Evolutionary conservation across 2,888 invertebrate genomes (phyloP).

Genomic region (Scelioninae gen. 1): DNA sequence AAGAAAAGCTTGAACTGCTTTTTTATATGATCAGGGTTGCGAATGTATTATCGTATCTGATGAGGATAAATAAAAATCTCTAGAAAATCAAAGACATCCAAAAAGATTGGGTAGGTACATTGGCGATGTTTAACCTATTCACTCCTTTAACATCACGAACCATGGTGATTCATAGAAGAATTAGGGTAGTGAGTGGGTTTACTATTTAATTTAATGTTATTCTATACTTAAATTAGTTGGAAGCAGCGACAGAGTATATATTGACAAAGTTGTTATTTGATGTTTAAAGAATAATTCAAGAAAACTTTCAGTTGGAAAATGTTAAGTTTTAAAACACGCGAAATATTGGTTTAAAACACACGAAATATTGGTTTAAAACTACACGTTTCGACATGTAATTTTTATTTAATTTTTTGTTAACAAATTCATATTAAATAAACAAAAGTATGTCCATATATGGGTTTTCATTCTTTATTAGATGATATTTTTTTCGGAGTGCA

Average conservation of each 20-base stretch:
- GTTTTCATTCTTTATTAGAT: too few relatives aligned
- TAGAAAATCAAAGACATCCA: conserved; percentile 57
- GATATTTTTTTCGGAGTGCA: too few relatives aligned
- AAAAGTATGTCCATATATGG: too few relatives aligned
- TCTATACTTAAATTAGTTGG: conserved; percentile 36
- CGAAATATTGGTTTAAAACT: too few relatives aligned
- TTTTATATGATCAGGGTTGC: conserved; percentile 38
- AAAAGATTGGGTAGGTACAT: conserved; percentile 34
- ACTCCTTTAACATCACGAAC: conserved; percentile 9
- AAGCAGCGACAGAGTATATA: conserved; percentile 50
- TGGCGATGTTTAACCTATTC: conserved; percentile 29
- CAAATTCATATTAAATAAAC: too few relatives aligned
- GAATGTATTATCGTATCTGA: conserved; percentile 13
- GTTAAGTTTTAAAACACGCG: too few relatives aligned
- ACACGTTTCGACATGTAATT: too few relatives aligned
- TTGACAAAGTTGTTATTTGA: too few relatives aligned
- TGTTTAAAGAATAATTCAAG: too few relatives aligned
- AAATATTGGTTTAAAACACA: too few relatives aligned
- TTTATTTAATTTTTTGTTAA: too few relatives aligned
- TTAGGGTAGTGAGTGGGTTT: conserved; percentile 9
- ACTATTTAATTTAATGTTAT: conserved; percentile 26
- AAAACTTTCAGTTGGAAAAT: too few relatives aligned
- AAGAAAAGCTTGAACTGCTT: conserved; percentile 25
- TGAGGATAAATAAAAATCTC: conserved; percentile 47
- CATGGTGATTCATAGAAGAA: conserved; percentile 23